Evolutionary conservation across 23 tunicate genomes (phyloP), one percentile per base, ranked within the genome.

Genomic region (Ciona savignyi): DNA sequence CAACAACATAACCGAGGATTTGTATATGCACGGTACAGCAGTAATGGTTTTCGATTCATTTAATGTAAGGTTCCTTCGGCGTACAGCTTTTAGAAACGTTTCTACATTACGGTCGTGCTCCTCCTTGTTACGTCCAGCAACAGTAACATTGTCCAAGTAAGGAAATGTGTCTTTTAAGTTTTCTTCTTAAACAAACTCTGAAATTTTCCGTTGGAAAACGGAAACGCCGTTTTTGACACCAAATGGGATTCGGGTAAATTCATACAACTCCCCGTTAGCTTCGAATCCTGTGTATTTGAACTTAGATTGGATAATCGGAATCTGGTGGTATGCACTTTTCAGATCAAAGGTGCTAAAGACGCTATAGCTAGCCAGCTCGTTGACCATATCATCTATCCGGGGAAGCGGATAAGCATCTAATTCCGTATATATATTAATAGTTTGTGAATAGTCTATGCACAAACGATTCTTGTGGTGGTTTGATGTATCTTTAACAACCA

Each of bases 141-240:
- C 34, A 3, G 82, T 78, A n/a, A 70, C 29, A 27, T 78, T 35
- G 75, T 78, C 77, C 1, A 78, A 35, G 15, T 78, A 78, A n/a
- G 82, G 35, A 78, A 68, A 78, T 3, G 27, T 33, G 27, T 69
- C 56, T 27, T 19, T 33, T 26, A 78, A 24, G 2, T 31, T 26
- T 20, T 77, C n/a, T 3, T 35, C 4, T 3, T 31, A 22, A 2
- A 78, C 51, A 30, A 78, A 62, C 22, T 78, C 15, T 20, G 69
- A 65, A 34, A 78, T 68, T 11, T 27, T 35, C 26, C 66, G 64
- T 35, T 78, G 82, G 29, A 70, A 78, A 2, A 48, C 65, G 4
- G 82, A 6, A 4, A 78, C 82, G 19, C 74, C 76, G 34, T 78
- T 78, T 15, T 75, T 78, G 2, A 78, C 65, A 30, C 82, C 76